Percentiles rank a stretch among this genome's conserved stretches.
phyloP scores from a whole-genome alignment of 1,140 invertebrate species.

The Pogonognathellus flavescens region DNA sequence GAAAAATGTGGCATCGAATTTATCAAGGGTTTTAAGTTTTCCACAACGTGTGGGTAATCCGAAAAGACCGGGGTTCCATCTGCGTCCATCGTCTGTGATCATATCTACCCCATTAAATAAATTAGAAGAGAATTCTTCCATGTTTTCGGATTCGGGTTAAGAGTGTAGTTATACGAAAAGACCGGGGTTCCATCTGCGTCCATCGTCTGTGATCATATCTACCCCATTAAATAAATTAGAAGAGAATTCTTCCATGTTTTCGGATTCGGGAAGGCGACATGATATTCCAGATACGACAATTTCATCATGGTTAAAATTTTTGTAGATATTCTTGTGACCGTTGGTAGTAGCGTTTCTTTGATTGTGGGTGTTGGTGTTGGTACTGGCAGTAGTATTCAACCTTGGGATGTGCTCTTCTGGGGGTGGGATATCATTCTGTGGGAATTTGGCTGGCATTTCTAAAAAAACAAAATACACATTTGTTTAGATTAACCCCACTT shows the following conservation, averaged over 20 bases:
- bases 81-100: constrained; percentile 68
- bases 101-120: constrained; percentile 89
- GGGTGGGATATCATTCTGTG: constrained; percentile 69
- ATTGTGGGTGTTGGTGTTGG: not conserved
- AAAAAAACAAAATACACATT: not conserved
- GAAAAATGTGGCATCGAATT: constrained; percentile 95
- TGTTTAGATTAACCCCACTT: not conserved
- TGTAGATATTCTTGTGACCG: constrained; percentile 31
- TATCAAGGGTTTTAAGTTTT: constrained; percentile 88
- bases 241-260: constrained; percentile 89
- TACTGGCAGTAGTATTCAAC: constrained; percentile 33
- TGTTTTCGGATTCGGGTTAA: too few relatives aligned
- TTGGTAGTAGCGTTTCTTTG: constrained; percentile 22
- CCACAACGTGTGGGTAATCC: constrained; percentile 86
- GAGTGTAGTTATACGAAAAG: constrained; percentile 77
- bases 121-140: constrained; percentile 90
- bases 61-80: constrained; percentile 64
- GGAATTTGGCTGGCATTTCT: constrained; percentile 77
- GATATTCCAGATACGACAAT: constrained; percentile 91
- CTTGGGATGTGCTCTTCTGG: constrained; percentile 41
- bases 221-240: constrained; percentile 86
- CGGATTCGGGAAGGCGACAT: constrained; percentile 89
- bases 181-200: constrained; percentile 64
- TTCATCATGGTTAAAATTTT: constrained; percentile 74
- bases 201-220: constrained; percentile 77